A percentile compares a stretch with the other conserved stretches of the same genome.
Evolutionary conservation across 2,797 vertebrate species (phyloP).

Genomic region (Sebastes wilsoni): DNA sequence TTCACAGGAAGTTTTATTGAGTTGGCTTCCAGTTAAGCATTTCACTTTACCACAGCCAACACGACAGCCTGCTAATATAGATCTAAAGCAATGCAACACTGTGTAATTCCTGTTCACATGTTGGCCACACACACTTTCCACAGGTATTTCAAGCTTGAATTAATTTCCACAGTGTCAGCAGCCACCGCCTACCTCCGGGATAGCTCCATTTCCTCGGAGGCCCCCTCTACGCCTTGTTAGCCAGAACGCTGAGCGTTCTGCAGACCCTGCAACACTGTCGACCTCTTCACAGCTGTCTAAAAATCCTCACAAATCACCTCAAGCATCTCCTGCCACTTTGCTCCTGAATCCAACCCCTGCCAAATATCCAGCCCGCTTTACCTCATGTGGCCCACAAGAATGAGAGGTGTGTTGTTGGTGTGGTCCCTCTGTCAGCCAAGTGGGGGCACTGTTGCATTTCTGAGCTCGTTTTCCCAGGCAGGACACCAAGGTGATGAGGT

Average conservation of each 20-base stretch:
- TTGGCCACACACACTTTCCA: constrained; percentile 35
- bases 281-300: constrained; percentile 63
- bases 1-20: not conserved
- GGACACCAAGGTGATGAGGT: constrained; percentile 35
- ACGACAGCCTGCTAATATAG: constrained; percentile 5
- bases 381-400: constrained; percentile 37
- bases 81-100: constrained; percentile 39
- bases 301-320: constrained; percentile 72
- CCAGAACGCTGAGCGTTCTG: constrained; percentile 63
- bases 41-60: not conserved
- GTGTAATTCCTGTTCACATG: constrained; percentile 33
- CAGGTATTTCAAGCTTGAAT: constrained; percentile 57
- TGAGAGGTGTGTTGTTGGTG: constrained; percentile 26
- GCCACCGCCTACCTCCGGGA: constrained; percentile 58
- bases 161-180: constrained; percentile 71
- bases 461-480: not conserved
- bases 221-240: constrained; percentile 66
- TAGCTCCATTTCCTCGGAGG: constrained; percentile 53
- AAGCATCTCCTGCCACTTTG: constrained; percentile 68
- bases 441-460: constrained; percentile 78
- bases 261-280: constrained; percentile 74
- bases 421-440: constrained; percentile 39
- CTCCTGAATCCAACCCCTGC: constrained; percentile 66
- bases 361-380: constrained; percentile 58
- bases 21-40: not conserved